These are phyloP conservation scores for Nixonia krombeini DNA, from an alignment of 1,140 invertebrate genomes.

Conservation along the genomic window DNA sequence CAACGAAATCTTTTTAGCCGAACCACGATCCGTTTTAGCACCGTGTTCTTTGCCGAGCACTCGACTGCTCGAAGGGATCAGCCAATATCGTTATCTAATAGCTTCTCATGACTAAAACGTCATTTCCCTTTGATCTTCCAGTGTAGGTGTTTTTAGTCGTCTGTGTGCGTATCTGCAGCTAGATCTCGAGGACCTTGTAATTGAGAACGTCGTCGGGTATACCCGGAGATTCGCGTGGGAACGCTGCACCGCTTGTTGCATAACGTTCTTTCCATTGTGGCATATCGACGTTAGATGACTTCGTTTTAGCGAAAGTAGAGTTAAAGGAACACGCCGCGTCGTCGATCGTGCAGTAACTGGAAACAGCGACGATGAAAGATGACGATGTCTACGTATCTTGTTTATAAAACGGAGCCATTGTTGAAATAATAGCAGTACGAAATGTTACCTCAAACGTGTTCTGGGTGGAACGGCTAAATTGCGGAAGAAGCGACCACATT, in stretches of 20 bases:
- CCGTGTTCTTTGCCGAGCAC: constrained; percentile 17
- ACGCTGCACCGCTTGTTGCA: constrained; percentile 18
- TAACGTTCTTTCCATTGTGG: too few relatives aligned
- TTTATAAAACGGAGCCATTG: too few relatives aligned
- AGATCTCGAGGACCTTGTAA: constrained; percentile 36
- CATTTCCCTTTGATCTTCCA: constrained; percentile 35
- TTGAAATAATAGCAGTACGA: too few relatives aligned
- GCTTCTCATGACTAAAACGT: constrained; percentile 26
- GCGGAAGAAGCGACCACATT: too few relatives aligned
- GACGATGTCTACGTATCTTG: too few relatives aligned
- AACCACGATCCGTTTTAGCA: constrained; percentile 4
- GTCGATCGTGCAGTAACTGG: too few relatives aligned
- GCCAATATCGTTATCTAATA: constrained; percentile 38
- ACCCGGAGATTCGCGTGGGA: constrained; percentile 23
- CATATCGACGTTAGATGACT: too few relatives aligned
- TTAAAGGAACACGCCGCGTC: too few relatives aligned
- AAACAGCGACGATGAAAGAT: too few relatives aligned
- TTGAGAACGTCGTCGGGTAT: constrained; percentile 19
- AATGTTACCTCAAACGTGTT: too few relatives aligned
- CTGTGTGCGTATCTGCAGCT: constrained; percentile 23
- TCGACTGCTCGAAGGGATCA: constrained; percentile 9
- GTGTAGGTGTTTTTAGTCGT: constrained; percentile 17
- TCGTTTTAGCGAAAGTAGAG: too few relatives aligned
- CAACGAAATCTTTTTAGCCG: constrained; percentile 32
- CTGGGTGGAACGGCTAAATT: too few relatives aligned